These are phyloP conservation scores for Atlantisia rogersi DNA, from an alignment of 2,113 vertebrate genomes.

Conservation along the genomic window DNA sequence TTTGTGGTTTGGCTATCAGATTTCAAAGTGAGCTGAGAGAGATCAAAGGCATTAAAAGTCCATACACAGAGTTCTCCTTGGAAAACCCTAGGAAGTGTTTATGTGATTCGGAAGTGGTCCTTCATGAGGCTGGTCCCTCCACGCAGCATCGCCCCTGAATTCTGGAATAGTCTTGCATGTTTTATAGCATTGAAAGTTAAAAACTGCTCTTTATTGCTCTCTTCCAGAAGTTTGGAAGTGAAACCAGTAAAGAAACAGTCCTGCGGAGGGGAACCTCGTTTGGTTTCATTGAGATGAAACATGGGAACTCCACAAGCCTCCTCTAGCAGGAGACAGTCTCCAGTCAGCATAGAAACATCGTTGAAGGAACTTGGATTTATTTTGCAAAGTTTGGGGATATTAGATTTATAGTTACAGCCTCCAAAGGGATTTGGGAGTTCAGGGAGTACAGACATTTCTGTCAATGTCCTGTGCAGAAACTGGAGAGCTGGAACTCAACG, in stretches of 20 bases:
- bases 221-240: not conserved
- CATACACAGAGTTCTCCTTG: not conserved
- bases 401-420: not conserved
- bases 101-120: not conserved
- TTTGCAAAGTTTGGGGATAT: not conserved
- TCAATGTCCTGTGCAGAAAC: not conserved
- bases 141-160: not conserved
- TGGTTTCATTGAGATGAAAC: not conserved
- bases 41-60: not conserved
- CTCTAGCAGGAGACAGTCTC: not conserved
- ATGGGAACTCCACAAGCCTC: not conserved
- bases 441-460: not conserved
- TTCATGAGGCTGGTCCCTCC: not conserved
- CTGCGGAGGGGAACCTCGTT: rapidly evolving
- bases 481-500: not conserved
- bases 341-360: not conserved
- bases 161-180: not conserved
- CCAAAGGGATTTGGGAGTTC: not conserved
- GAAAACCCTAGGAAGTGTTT: not conserved
- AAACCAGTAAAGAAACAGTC: not conserved
- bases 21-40: not conserved
- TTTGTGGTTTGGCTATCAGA: not conserved
- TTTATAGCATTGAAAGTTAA: not conserved
- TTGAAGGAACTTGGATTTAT: not conserved
- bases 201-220: not conserved